Base-by-base conservation (phyloP, 2,113 vertebrate species). In the Neotragus pygmaeus region DNA sequence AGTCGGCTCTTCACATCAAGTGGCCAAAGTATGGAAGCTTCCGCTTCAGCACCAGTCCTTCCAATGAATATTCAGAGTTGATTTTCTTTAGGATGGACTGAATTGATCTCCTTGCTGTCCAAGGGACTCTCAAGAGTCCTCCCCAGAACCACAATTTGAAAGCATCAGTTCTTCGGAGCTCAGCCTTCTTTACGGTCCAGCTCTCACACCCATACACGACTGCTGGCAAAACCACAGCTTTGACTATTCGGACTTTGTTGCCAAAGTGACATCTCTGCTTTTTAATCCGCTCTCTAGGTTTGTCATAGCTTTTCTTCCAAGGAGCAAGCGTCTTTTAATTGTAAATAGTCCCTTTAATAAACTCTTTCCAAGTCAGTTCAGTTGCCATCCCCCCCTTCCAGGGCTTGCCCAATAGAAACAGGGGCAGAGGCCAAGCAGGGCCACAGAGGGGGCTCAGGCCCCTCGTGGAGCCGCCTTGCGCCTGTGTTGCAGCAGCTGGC, bases 391-490 rank as follows among this genome's bases (percentile, higher is more conserved):
- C 15, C 73, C 58, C 47, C 30, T 30, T 43, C 51, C 7, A 51
- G 30, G 23, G 25, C 11, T 15, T 17, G 9, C 6, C 16, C 19
- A 5, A 66, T 23, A 6, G 36, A 36, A 73, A 80, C 9, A 33
- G 84, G 17, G 33, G 27, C 75, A 49, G 28, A 78, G 45, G 75
- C 27, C 75, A 30, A 45, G 27, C 75, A 78, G 45, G 8, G 45
- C 45, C 43, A 49, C 5, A 2, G 27, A 78, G 15, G 75, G 27
- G 28, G 15, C 8, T 78, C 28, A 78, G 77, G 47, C 77, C 28
- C 77, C 47, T 33, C 0, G 28, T 19, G 16, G 45, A 80, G n/a
- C 9, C 1, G 0, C 3, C 23, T 3, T 6, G 45, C 21, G 33
- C 27, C 58, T 3, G 1, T 21, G 36, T 15, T 43, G 25, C 80